phyloP scores from a whole-genome alignment of 92 coral and sea anemone genomes.

The Virgularia gustaviana region DNA sequence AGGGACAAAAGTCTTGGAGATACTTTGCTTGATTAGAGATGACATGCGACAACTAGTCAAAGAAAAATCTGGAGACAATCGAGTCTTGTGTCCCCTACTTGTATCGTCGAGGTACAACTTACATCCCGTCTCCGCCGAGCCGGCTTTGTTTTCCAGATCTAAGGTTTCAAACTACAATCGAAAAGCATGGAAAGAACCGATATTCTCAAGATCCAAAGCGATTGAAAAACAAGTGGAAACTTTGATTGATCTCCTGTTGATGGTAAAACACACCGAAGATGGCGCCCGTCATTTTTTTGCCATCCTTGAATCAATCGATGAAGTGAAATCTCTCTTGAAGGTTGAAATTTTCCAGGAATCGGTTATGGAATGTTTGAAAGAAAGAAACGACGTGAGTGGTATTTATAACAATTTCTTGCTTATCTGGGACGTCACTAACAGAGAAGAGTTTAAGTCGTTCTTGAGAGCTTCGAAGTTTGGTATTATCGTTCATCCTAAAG shows the following conservation, averaged over 20 bases:
- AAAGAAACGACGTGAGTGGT: conserved; percentile 25
- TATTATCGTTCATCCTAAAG: conserved; percentile 46
- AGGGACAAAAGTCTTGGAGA: no score
- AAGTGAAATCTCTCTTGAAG: conserved; percentile 34
- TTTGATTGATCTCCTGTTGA: conserved; percentile 44
- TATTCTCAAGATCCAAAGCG: conserved; percentile 35
- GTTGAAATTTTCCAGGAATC: conserved; percentile 44
- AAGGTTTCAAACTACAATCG: not conserved
- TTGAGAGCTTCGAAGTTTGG: conserved; percentile 47
- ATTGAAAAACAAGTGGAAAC: conserved; percentile 41
- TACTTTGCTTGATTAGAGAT: no score
- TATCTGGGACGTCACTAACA: conserved; percentile 48
- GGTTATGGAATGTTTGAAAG: conserved; percentile 34
- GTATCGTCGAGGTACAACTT: conserved; percentile 16
- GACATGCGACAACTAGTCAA: no score
- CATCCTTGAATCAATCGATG: conserved; percentile 43
- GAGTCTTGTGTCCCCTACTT: not conserved
- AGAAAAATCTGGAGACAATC: no score
- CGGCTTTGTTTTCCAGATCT: conserved; percentile 42
- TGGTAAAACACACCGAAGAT: conserved; percentile 43
- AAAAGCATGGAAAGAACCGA: conserved; percentile 8
- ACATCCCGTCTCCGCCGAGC: conserved; percentile 40
- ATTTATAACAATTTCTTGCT: conserved; percentile 42
- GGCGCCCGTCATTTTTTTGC: conserved; percentile 37
- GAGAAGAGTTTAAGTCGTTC: conserved; percentile 47